phyloP scores from a whole-genome alignment of 2,888 invertebrate genomes.

The Metopia argyrocephala region DNA sequence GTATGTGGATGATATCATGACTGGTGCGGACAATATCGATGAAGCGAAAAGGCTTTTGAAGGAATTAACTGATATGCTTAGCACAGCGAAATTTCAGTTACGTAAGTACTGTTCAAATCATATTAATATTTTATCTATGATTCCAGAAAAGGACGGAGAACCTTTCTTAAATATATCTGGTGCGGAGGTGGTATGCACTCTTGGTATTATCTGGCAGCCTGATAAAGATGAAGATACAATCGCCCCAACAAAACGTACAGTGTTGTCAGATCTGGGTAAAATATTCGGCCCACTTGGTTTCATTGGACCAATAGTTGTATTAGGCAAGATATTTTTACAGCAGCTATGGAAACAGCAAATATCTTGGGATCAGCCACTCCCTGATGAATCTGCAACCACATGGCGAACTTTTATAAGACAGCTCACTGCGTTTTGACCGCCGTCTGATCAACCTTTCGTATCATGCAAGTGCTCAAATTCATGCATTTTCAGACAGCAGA shows the following conservation, averaged over 20 bases:
- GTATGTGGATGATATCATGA: constrained; percentile 64
- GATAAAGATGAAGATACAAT: background rate
- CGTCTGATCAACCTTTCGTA: background rate
- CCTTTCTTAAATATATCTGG: constrained; percentile 32
- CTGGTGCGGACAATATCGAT: constrained; percentile 42
- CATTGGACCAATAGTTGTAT: constrained; percentile 13
- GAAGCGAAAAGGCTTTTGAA: constrained; percentile 36
- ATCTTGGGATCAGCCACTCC: background rate
- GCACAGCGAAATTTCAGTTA: constrained; percentile 42
- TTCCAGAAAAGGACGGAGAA: too few relatives aligned
- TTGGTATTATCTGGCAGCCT: constrained; percentile 40
- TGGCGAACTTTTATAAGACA: background rate
- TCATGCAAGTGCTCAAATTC: background rate
- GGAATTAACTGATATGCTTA: constrained; percentile 38
- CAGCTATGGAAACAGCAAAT: background rate
- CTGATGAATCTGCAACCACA: background rate
- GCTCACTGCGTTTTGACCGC: background rate
- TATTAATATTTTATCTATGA: too few relatives aligned
- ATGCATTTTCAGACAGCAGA: constrained; percentile 7
- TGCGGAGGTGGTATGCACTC: constrained; percentile 29
- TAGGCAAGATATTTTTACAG: constrained; percentile 1
- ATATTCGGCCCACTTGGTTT: constrained; percentile 4
- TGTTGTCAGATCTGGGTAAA: too few relatives aligned
- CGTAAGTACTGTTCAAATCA: constrained; percentile 60
- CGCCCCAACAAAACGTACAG: background rate